phyloP scores from a whole-genome alignment of 2,797 vertebrate species.

The Aplochiton taeniatus region DNA sequence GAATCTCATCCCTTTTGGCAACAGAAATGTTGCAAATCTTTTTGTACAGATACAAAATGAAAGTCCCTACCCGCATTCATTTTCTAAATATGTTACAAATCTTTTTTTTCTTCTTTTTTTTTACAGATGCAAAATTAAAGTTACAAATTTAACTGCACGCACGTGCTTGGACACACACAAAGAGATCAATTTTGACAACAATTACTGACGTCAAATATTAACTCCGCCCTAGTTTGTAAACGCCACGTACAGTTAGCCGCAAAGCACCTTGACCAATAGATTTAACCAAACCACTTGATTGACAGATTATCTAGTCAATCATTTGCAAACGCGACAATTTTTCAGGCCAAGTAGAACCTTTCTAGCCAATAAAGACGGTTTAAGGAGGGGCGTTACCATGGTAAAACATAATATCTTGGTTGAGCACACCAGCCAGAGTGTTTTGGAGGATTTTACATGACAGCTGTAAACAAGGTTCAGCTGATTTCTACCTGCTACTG shows the following conservation, averaged over 20 bases:
- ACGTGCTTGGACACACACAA: too few species aligned
- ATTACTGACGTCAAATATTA: neutral
- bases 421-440: conserved; percentile 39
- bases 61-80: too few species aligned
- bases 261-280: conserved; percentile 44
- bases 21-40: too few species aligned
- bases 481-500: neutral
- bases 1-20: too few species aligned
- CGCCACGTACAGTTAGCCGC: conserved; percentile 61
- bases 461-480: conserved; percentile 53
- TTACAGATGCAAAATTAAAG: too few species aligned
- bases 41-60: too few species aligned
- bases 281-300: conserved; percentile 33
- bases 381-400: conserved; percentile 59
- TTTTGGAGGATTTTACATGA: conserved; percentile 33
- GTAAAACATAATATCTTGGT: conserved; percentile 32
- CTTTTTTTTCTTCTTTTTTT: too few species aligned
- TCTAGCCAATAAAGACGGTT: conserved; percentile 44
- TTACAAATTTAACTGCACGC: too few species aligned
- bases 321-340: conserved; percentile 53
- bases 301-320: conserved; percentile 59
- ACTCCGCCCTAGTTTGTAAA: conserved; percentile 27
- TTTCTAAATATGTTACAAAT: too few species aligned
- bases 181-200: neutral
- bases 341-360: neutral